These are phyloP conservation scores for Montipora cactus DNA, from an alignment of 64 coral and sea anemone genomes.

Conservation along the genomic window DNA sequence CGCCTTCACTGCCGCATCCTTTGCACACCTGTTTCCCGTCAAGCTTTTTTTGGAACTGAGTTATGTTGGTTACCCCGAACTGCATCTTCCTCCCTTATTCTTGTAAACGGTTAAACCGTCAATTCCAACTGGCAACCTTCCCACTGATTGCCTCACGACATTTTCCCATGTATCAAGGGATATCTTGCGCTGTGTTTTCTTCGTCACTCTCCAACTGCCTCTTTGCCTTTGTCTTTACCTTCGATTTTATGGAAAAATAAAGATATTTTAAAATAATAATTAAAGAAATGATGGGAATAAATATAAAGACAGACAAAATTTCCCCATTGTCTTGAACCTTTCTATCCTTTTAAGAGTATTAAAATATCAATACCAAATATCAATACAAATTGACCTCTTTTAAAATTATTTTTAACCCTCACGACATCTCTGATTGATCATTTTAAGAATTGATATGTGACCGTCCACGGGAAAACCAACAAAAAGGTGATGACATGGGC, in stretches of 20 bases:
- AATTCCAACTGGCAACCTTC: not conserved
- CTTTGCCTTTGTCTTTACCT: slow-evolving; percentile 15
- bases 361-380: slow-evolving; percentile 5
- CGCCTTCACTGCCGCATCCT: not conserved
- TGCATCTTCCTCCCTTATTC: not conserved
- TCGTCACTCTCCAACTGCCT: slow-evolving; percentile 18
- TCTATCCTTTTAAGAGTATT: not conserved
- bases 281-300: slow-evolving; percentile 13
- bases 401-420: not conserved
- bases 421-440: not conserved
- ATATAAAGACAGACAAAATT: slow-evolving; percentile 1
- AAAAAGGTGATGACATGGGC: too few relatives aligned
- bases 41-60: slow-evolving; percentile 4
- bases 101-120: slow-evolving; percentile 23
- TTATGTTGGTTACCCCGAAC: slow-evolving; percentile 11
- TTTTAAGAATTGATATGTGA: not conserved
- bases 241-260: slow-evolving; percentile 17
- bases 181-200: slow-evolving; percentile 20
- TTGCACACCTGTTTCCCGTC: not conserved
- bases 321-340: not conserved
- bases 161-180: slow-evolving; percentile 17
- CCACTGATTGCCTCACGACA: slow-evolving; percentile 22
- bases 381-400: not conserved
- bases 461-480: too few relatives aligned
- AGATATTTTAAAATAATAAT: slow-evolving; percentile 20